phyloP scores from a whole-genome alignment of 2,113 vertebrate species.

The Gymnogyps californianus region DNA sequence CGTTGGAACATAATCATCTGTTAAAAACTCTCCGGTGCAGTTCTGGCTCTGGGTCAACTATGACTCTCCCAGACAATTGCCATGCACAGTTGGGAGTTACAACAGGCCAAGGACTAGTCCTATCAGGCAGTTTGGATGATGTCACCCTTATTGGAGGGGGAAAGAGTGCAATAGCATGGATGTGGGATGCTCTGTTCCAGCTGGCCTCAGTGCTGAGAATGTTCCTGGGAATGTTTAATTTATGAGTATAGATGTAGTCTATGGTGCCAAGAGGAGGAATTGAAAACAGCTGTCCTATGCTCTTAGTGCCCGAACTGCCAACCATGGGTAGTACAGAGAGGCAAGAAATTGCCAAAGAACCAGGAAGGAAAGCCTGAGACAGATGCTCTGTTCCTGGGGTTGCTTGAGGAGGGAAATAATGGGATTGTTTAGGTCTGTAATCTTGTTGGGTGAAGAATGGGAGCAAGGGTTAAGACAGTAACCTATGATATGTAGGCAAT shows the following conservation, averaged over 20 bases:
- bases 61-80: neutral
- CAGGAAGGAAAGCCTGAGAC: neutral
- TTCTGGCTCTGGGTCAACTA: neutral
- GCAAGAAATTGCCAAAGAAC: neutral
- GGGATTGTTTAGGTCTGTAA: neutral
- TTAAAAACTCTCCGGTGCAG: neutral
- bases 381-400: neutral
- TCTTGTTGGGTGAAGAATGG: neutral
- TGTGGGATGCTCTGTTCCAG: neutral
- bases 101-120: neutral
- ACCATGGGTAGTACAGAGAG: neutral
- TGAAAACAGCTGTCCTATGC: conserved; percentile 16
- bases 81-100: neutral
- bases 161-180: neutral
- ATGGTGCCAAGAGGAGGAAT: neutral
- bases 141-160: neutral
- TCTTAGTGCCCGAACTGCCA: neutral
- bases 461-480: neutral
- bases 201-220: neutral
- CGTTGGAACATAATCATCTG: neutral
- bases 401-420: neutral
- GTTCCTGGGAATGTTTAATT: conserved; percentile 35
- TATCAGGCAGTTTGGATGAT: neutral
- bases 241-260: neutral
- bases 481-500: neutral